Conservation (phyloP, 2,797 vertebrate species). For the Pseudocheirus occidentalis region DNA sequence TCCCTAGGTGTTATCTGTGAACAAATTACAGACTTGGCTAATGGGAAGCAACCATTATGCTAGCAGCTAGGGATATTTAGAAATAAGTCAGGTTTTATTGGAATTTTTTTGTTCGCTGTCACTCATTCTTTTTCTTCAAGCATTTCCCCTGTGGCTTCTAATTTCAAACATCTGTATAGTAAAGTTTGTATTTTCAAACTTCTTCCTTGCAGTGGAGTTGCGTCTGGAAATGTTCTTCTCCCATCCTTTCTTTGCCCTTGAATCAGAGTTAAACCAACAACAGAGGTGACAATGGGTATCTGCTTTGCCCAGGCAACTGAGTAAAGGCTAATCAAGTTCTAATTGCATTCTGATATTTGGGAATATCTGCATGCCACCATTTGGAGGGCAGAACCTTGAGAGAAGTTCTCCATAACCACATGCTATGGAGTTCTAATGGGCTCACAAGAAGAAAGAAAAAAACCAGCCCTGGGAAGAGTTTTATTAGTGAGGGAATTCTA, state of each 20-base stretch:
- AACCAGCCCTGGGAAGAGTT: background rate
- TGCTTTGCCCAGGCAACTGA: slow-evolving; percentile 1
- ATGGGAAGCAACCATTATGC: background rate
- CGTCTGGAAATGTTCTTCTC: background rate
- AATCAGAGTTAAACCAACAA: slow-evolving; percentile 20
- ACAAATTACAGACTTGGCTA: background rate
- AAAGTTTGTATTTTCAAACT: slow-evolving; percentile 31
- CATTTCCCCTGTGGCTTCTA: background rate
- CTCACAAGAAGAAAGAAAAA: background rate
- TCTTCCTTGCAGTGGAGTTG: background rate
- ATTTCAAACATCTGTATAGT: slow-evolving; percentile 7
- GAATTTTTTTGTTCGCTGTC: slow-evolving; percentile 36
- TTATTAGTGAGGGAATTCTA: background rate
- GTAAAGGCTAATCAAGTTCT: slow-evolving; percentile 23
- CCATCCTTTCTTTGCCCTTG: slow-evolving; percentile 23
- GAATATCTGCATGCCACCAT: background rate
- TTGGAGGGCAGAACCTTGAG: background rate
- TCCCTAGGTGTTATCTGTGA: slow-evolving; percentile 61
- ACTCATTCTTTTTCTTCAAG: slow-evolving; percentile 37
- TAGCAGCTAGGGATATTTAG: background rate
- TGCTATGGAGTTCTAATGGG: background rate
- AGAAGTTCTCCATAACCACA: background rate
- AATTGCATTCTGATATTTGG: slow-evolving; percentile 29
- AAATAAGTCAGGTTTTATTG: background rate
- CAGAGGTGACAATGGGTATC: background rate